Conservation (phyloP, 2,888 invertebrate species). For the Cantharis rufa region DNA sequence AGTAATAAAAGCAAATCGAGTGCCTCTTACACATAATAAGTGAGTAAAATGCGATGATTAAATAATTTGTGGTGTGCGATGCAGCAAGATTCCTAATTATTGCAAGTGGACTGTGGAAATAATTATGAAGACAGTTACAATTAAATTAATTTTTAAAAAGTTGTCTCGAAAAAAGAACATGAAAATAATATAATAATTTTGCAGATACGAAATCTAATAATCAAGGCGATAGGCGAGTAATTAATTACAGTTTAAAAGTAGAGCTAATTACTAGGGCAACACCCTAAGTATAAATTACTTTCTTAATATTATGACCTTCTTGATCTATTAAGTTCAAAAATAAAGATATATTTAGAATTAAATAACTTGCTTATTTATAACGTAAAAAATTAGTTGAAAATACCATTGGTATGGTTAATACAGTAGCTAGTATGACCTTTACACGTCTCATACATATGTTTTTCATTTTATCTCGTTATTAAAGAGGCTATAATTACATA, state of each 20-base stretch:
- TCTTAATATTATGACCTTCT: background rate
- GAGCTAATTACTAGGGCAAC: background rate
- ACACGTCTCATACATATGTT: background rate
- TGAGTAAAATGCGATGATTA: background rate
- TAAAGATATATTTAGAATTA: background rate
- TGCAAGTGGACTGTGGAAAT: background rate
- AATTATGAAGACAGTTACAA: background rate
- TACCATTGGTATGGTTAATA: background rate
- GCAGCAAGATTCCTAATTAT: background rate
- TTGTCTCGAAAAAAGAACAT: background rate
- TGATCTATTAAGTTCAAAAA: background rate
- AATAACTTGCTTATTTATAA: background rate
- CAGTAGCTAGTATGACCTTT: background rate
- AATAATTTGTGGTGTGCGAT: background rate
- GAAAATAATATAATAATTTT: background rate
- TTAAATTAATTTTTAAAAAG: background rate
- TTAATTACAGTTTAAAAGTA: background rate
- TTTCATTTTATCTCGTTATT: background rate
- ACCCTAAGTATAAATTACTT: background rate
- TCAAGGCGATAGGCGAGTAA: background rate
- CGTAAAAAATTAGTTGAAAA: background rate
- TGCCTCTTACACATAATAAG: background rate
- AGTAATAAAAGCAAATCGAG: background rate
- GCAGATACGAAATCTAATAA: background rate
- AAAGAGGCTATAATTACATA: background rate